A percentile compares a stretch with the other conserved stretches of the same genome.
Evolutionary conservation across 2,888 invertebrate genomes (phyloP).

Genomic region (Elysia crispata): DNA sequence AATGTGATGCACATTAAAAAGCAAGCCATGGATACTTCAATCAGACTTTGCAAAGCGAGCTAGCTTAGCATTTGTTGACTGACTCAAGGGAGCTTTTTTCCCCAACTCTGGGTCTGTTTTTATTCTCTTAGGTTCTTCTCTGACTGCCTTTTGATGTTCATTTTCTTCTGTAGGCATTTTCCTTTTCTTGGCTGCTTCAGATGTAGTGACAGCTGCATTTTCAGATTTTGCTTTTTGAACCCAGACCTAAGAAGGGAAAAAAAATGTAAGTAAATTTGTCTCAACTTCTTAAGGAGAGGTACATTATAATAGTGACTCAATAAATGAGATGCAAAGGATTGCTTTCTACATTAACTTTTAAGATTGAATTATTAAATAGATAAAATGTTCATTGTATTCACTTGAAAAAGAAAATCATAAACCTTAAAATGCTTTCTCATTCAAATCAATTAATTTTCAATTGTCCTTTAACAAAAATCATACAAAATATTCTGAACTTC

Average conservation of each 20-base stretch:
- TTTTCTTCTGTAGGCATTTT: conserved; percentile 29
- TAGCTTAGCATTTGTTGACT: conserved; percentile 65
- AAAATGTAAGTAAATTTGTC: not conserved
- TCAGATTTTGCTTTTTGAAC: conserved; percentile 60
- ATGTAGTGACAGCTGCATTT: conserved; percentile 46
- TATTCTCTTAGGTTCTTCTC: conserved; percentile 23
- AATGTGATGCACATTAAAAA: no score
- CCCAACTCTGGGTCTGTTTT: conserved; percentile 3
- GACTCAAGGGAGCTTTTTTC: conserved; percentile 61
- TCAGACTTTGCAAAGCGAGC: conserved; percentile 59
- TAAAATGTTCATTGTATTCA: no score
- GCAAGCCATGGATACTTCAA: not conserved
- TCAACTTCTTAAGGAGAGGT: not conserved
- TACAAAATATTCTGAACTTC: no score
- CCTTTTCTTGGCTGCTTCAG: conserved; percentile 59
- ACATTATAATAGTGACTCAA: not conserved
- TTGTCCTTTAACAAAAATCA: no score
- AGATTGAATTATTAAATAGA: not conserved
- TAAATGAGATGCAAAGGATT: not conserved
- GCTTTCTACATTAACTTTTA: not conserved
- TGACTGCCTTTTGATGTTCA: conserved; percentile 34
- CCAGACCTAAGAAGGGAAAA: conserved; percentile 58
- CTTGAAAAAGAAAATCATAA: no score
- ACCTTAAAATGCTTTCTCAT: no score
- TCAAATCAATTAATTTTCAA: no score